Percentiles rank a stretch among this genome's conserved stretches.
These are phyloP conservation scores for Rhinogobius similis DNA, from an alignment of 2,113 vertebrate species.

Conservation along the genomic window DNA sequence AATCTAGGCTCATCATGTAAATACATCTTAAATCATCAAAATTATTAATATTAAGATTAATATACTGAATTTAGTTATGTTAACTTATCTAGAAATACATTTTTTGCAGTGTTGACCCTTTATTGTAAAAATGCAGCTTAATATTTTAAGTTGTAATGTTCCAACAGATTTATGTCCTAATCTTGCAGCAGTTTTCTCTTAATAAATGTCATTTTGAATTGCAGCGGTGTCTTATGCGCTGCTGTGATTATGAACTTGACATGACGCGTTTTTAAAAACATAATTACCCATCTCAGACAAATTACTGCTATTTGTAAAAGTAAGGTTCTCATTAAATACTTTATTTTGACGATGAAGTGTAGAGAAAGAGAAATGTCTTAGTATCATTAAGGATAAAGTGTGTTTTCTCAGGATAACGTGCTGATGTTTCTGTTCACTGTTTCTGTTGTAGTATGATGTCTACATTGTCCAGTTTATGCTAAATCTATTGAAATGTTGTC, in stretches of 20 bases:
- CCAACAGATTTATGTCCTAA: no score
- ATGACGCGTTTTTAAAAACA: constrained; percentile 8
- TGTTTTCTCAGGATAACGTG: not conserved
- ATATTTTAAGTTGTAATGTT: no score
- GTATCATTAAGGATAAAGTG: not conserved
- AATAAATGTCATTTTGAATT: constrained; percentile 17
- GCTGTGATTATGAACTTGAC: constrained; percentile 21
- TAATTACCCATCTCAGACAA: constrained; percentile 11
- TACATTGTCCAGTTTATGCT: no score
- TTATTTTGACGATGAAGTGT: not conserved
- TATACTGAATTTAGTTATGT: no score
- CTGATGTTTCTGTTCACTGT: not conserved
- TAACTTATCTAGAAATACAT: no score
- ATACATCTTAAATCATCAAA: no score
- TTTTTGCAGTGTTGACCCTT: no score
- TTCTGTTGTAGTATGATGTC: no score
- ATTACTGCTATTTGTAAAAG: constrained; percentile 3
- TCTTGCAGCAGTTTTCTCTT: not conserved
- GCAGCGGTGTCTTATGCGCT: constrained; percentile 11
- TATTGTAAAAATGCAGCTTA: no score
- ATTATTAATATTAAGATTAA: no score
- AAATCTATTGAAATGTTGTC: not conserved
- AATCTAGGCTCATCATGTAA: no score
- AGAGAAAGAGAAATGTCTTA: not conserved
- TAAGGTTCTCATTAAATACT: constrained; percentile 9